Conservation (phyloP, 2,888 invertebrate species). For the Temnothorax ravouxi region DNA sequence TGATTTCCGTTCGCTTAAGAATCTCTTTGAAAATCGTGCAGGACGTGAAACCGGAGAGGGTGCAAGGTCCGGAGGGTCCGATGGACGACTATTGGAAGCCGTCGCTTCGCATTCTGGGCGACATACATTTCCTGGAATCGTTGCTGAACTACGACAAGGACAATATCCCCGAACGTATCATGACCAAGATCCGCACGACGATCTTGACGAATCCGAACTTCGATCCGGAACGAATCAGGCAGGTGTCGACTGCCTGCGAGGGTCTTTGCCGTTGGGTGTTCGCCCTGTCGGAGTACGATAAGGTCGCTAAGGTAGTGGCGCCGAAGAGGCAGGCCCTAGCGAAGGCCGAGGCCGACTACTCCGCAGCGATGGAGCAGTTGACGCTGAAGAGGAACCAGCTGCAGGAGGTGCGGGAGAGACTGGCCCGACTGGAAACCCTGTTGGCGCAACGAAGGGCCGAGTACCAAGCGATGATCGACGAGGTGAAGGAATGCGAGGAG, state of each 20-base stretch:
- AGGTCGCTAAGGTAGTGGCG: constrained; percentile 96
- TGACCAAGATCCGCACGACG: constrained; percentile 93
- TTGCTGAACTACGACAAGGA: constrained; percentile 97
- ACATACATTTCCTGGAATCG: constrained; percentile 96
- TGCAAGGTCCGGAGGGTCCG: constrained; percentile 91
- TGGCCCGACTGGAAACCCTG: constrained; percentile 91
- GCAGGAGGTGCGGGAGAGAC: constrained; percentile 89
- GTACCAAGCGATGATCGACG: constrained; percentile 92
- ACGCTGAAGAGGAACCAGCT: constrained; percentile 93
- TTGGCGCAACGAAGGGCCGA: constrained; percentile 90
- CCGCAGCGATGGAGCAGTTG: constrained; percentile 91
- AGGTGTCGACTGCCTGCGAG: constrained; percentile 96
- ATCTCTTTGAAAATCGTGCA: constrained; percentile 75
- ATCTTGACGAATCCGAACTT: constrained; percentile 95
- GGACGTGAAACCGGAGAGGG: constrained; percentile 95
- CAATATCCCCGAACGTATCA: constrained; percentile 94
- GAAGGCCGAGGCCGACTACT: constrained; percentile 94
- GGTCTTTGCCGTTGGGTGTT: constrained; percentile 98
- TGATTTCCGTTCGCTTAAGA: neutral
- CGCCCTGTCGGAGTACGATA: constrained; percentile 97
- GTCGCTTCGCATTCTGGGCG: constrained; percentile 95
- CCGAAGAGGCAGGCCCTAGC: constrained; percentile 97
- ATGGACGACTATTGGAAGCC: constrained; percentile 98
- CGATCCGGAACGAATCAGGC: constrained; percentile 95
- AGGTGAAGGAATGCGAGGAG: constrained; percentile 95